Base-by-base conservation (phyloP, 2,888 invertebrate species). In the Caradrina clavipalpis region DNA sequence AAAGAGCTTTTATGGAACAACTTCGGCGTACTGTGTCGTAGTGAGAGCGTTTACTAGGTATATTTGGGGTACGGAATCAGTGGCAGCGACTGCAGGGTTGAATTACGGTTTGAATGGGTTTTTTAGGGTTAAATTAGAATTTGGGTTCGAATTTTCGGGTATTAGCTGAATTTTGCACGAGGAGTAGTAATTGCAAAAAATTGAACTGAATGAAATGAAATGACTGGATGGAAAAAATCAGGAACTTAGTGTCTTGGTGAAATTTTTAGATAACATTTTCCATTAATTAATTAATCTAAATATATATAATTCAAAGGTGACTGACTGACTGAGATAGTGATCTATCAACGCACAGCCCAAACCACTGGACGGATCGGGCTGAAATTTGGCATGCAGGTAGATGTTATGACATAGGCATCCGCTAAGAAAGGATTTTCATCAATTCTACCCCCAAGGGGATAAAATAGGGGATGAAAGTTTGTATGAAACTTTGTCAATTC, bases 1-100 rank as follows among this genome's bases (percentile, higher is more conserved):
- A 92, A 91, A 94, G 94, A 92, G 93, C 92, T 94, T 95, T 95
- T 94, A 94, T 93, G 89, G 91, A 91, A 88, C 91, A 94, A 94
- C 89, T 95, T 95, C 83, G 89, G 90, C 91, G 91, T 91, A 87
- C 92, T 85, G 90, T 91, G 92, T 91, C 92, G 92, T 86, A 88
- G 88, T 89, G 88, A 89, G 86, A 89, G 87, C 90, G 90, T 91
- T 94, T 91, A 90, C 92, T 90, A 81, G 88, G 88, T 89, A 87
- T 82, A 82, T 86, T 87, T 84, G 79, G 80, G 85, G 87, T 83
- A 69, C 53, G 86, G 89, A 69, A 67, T 59, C 76, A 84, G 63
- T 89, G 71, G 31, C 13, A 86, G 90, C 90, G 89, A 58, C 54
- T 69, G 67, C 62, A 65, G 54, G 56, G 57, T 67, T 60, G 49